Base-by-base conservation (phyloP, 2,113 vertebrate genomes). In the Coreoperca whiteheadi region DNA sequence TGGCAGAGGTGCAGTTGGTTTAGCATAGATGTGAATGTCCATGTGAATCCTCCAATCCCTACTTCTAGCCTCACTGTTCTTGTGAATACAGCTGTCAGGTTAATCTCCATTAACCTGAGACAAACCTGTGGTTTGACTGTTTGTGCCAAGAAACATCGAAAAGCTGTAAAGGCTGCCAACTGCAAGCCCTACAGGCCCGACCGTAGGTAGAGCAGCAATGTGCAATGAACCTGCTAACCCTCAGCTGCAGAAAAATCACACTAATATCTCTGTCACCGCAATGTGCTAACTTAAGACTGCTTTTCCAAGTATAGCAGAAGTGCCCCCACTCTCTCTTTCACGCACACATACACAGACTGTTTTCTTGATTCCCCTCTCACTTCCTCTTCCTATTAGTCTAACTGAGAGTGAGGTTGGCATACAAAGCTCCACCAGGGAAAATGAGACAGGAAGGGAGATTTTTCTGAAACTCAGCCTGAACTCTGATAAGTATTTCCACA, bases 51-150 rank as follows among this genome's bases (percentile, higher is more conserved):
- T 53, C 37, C 14, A 51, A 66, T 63, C 20, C 39, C 16, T 78
- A 2, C n/a, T 59, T 87, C 41, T 82, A 7, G 60, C 67, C 41
- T 79, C 15, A 46, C 30, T 73, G 57, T 63, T 82, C 68, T 69
- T 70, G 30, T 86, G 53, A 81, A 69, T 57, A 83, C 83, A 89
- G 25, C 56, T 87, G 88, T 89, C 88, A 87, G 54, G 77, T 74
- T 79, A 68, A 87, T 91, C 73, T 83, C 51, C 50, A 87, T 83
- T 88, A 85, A 81, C 56, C 66, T 72, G 48, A 90, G 74, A 85
- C 79, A 85, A 88, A 87, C 81, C 82, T 90, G 81, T 70, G 82
- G 86, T 86, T 89, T 88, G 4, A 39, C 61, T 78, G 37, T 80
- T 81, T 83, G 53, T 87, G 85, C 89, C 87, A 91, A 84, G 76